Percentiles rank a stretch among this genome's conserved stretches.
These are phyloP conservation scores for Premnoplex brunnescens DNA, from an alignment of 2,797 vertebrate genomes.

Conservation along the genomic window DNA sequence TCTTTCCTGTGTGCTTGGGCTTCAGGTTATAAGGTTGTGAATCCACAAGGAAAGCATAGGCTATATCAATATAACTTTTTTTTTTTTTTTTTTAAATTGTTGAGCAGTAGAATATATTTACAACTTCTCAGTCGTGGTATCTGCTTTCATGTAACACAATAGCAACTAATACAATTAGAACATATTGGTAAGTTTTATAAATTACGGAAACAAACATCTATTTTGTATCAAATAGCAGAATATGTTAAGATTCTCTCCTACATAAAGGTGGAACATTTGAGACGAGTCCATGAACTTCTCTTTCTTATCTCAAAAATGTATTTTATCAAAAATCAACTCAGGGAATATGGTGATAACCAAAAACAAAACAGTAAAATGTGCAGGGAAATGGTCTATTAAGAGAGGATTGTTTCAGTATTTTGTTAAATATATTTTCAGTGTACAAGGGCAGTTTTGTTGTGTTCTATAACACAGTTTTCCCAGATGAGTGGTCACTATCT, in stretches of 20 bases:
- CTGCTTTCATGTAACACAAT: neutral
- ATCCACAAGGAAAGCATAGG: neutral
- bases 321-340: neutral
- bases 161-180: neutral
- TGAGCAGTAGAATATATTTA: neutral
- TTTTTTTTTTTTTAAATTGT: neutral
- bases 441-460: neutral
- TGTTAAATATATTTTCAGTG: neutral
- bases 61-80: neutral
- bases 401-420: neutral
- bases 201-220: neutral
- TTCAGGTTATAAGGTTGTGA: neutral
- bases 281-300: neutral
- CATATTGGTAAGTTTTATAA: neutral
- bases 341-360: neutral
- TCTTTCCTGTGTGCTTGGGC: neutral
- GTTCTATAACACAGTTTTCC: neutral
- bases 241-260: neutral
- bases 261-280: neutral
- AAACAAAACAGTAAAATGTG: neutral
- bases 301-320: neutral
- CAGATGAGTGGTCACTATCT: neutral
- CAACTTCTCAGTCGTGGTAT: neutral
- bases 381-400: neutral
- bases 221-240: neutral